Conservation (phyloP, 2,888 invertebrate genomes). For the Sarcophaga subvicina region DNA sequence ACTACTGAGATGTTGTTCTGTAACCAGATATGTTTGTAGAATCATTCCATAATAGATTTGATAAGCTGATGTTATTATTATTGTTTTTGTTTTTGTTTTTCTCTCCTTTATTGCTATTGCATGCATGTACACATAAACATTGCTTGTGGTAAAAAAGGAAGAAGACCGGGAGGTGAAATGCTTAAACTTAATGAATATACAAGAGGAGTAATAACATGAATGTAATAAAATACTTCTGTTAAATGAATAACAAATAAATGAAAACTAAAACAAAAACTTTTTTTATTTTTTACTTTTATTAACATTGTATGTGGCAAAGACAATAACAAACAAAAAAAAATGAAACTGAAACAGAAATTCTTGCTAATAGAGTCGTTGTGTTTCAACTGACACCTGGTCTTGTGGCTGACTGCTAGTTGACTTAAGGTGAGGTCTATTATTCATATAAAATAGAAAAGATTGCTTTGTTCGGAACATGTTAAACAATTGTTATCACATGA, state of each 20-base stretch:
- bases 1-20: conserved; percentile 49
- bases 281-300: background rate
- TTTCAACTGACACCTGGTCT: conserved; percentile 65
- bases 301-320: background rate
- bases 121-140: background rate
- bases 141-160: background rate
- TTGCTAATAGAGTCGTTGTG: conserved; percentile 66
- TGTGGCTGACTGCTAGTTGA: conserved; percentile 31
- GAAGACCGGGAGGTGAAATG: background rate
- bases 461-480: background rate
- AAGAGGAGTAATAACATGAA: background rate
- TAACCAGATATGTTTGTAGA: conserved; percentile 51
- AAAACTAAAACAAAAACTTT: background rate
- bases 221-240: background rate
- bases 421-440: conserved; percentile 67
- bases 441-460: conserved; percentile 17
- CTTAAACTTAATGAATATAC: background rate
- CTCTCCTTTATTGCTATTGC: background rate
- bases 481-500: background rate
- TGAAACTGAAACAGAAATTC: conserved; percentile 56
- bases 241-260: background rate
- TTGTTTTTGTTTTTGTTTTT: conserved; percentile 19
- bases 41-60: conserved; percentile 49
- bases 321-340: background rate
- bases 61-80: conserved; percentile 49